Evolutionary conservation across 2,888 invertebrate genomes (phyloP), one percentile per base, ranked within the genome.

Genomic region (Calliphora vomitoria): DNA sequence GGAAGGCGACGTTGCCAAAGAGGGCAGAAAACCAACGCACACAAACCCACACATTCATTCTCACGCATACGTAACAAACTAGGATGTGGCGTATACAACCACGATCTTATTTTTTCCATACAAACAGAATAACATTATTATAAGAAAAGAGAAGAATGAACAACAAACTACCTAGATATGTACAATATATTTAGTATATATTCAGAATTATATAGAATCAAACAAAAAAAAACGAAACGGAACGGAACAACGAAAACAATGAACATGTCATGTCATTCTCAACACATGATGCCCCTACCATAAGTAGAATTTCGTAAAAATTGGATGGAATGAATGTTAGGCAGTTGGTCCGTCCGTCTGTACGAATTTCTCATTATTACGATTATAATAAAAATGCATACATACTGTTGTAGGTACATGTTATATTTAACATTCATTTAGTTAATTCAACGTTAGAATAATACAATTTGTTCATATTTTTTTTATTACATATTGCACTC

Each of bases 31-130:
- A 58, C 25, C 35, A 13, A 78, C 38, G 50, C 62, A 64, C 55
- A 82, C 20, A 68, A 72, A 53, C 25, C 31, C 72, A 68, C 84
- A 60, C 72, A 84, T 55, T 31, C 35, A 41, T 8, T 5, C 35
- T 18, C 31, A 53, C 53, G 38, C 47, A 69, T 18, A 66, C 41
- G 41, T 20, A 20, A 4, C 13, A 31, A 47, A 55, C 38, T 55
- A 72, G 44, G 71, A 80, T 60, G 58, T 60, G 44, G n/a, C n/a
- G 18, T 71, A 55, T 55, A 38, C 53, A 53, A 53, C 25, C 18
- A 79, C 58, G 79, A 80, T 69, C 69, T 80, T 18, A 31, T 64
- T 13, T 18, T 38, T 60, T 60, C 60, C 50, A 38, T 71, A 44
- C 38, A 38, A 18, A 5, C 13, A 66, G 1, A 66, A 35, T 11